Evolutionary conservation across 2,797 vertebrate genomes (phyloP).

Genomic region (Sternarchorhynchus goeldii): DNA sequence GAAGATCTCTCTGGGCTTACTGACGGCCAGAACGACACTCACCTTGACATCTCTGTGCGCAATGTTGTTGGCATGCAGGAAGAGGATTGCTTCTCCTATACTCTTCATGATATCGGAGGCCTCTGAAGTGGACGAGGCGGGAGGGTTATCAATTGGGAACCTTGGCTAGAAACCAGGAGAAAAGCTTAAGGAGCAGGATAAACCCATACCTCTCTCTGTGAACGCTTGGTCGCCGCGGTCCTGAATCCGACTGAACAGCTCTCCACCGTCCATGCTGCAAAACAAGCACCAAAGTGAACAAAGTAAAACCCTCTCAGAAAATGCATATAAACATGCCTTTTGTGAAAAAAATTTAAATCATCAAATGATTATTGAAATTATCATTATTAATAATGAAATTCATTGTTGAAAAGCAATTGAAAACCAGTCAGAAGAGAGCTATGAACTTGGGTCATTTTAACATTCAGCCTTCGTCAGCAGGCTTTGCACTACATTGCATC

Average conservation of each 20-base stretch:
- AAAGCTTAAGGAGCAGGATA: background rate
- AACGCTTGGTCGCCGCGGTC: conserved; percentile 98
- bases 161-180: background rate
- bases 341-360: too few relatives aligned
- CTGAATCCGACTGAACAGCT: conserved; percentile 96
- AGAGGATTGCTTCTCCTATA: conserved; percentile 97
- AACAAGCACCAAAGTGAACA: conserved; percentile 15
- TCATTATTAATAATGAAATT: background rate
- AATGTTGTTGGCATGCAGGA: conserved; percentile 93
- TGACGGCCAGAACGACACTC: conserved; percentile 16
- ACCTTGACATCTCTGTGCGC: conserved; percentile 98
- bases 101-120: conserved; percentile 98
- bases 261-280: conserved; percentile 94
- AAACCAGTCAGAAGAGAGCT: background rate
- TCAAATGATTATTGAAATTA: background rate
- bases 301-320: too few relatives aligned
- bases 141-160: background rate
- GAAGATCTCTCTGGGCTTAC: background rate
- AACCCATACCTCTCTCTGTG: conserved; percentile 87
- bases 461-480: background rate
- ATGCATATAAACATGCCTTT: too few relatives aligned
- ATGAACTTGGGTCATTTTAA: background rate
- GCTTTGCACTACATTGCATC: background rate
- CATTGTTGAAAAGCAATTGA: background rate
- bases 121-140: conserved; percentile 71